Base-by-base conservation (phyloP, 2,113 vertebrate species). In the Caloenas nicobarica region DNA sequence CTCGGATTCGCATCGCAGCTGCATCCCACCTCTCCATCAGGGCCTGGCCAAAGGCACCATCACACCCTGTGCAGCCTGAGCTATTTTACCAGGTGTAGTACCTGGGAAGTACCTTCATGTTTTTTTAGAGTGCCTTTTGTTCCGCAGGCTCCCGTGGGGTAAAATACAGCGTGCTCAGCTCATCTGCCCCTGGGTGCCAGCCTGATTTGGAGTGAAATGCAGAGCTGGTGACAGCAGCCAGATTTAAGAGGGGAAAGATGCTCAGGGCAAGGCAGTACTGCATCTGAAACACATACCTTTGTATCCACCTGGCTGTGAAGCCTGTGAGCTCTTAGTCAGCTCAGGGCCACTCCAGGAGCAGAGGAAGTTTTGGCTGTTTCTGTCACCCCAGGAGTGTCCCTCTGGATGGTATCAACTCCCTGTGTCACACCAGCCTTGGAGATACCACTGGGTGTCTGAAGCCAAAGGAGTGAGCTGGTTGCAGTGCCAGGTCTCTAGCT, bases 261-360 rank as follows among this genome's bases (percentile, higher is more conserved):
- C 21, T 60, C 13, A 56, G 12, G 46, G 46, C 33, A 25, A 56
- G 51, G 58, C 46, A 66, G 26, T 8, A 5, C 7, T 1, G 0
- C 7, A 0, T 65, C 29, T 61, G 17, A 8, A 69, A 46, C 28
- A 23, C 2, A 0, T 4, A 2, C 18, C 23, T 86, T 16, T 71
- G 34, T 11, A 33, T 26, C 21, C 57, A 24, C 36, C 26, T 40
- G n/a, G 50, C n/a, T 44, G 40, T 10, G 53, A 58, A 2, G 24
- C 33, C 42, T 48, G 46, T 51, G 44, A 76, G 12, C 25, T 44
- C 60, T 50, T 3, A 0, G 26, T 0, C 1, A 74, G 28, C 50
- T 58, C 1, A 0, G 36, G 57, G 24, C 15, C 5, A 1, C 51
- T 36, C 16, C 16, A 60, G 54, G 36, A 56, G 34, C 51, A 57